Percentiles rank a stretch among this genome's conserved stretches.
Conservation (phyloP, 1,140 invertebrate genomes). For the Pararge aegeria region DNA sequence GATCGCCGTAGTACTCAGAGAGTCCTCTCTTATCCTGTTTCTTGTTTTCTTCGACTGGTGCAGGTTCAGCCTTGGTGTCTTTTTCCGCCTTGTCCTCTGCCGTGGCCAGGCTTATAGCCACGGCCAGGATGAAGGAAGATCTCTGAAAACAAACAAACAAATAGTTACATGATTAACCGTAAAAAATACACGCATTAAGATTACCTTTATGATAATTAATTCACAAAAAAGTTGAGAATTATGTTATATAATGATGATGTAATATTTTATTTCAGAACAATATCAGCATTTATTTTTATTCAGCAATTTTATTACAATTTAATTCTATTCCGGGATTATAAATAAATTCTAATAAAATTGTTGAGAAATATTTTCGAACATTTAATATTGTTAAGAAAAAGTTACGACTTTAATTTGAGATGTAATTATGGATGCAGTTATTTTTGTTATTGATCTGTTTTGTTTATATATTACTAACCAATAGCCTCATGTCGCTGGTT, state of each 20-base stretch:
- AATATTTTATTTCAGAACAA: no score
- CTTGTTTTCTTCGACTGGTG: constrained; percentile 74
- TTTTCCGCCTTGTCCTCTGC: constrained; percentile 80
- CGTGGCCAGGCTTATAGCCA: constrained; percentile 75
- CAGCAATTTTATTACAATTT: no score
- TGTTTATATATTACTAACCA: constrained; percentile 59
- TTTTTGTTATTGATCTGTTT: constrained; percentile 22
- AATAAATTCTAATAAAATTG: not conserved
- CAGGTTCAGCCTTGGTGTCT: constrained; percentile 76
- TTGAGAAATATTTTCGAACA: not conserved
- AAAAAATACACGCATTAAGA: not conserved
- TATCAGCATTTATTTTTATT: no score
- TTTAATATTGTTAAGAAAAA: not conserved
- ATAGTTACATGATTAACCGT: not conserved
- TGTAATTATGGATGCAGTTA: not conserved
- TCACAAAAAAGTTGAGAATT: no score
- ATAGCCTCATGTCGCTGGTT: constrained; percentile 72
- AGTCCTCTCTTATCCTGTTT: constrained; percentile 85
- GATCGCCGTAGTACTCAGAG: constrained; percentile 78
- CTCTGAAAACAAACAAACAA: constrained; percentile 53
- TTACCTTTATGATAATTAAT: constrained; percentile 6
- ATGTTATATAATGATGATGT: no score
- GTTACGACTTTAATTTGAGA: not conserved
- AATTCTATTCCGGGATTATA: not conserved
- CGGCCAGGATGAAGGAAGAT: constrained; percentile 74